Conservation (phyloP, 2,888 invertebrate species). For the Stramonita haemastoma region DNA sequence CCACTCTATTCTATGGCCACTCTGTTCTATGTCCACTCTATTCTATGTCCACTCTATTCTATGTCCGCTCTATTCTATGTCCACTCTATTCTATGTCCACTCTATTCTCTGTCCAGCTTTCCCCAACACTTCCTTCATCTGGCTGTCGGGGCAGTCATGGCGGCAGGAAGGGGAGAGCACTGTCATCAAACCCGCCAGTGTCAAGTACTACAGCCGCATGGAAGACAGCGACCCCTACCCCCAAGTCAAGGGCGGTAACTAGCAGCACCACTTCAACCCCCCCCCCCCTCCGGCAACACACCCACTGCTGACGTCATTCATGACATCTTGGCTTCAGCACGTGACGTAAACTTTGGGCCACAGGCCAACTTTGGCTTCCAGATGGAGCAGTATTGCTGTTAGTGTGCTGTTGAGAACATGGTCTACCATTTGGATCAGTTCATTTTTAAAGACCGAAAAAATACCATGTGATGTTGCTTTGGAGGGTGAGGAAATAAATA, state of each 20-base stretch:
- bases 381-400: too few species aligned
- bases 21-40: too few species aligned
- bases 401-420: neutral
- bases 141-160: constrained; percentile 53
- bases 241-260: constrained; percentile 45
- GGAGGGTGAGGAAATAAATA: too few species aligned
- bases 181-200: constrained; percentile 64
- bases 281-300: neutral
- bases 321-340: neutral
- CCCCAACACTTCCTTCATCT: constrained; percentile 63
- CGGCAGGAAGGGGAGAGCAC: constrained; percentile 60
- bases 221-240: constrained; percentile 53
- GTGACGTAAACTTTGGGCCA: neutral
- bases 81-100: neutral
- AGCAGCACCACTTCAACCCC: neutral
- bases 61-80: too few species aligned
- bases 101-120: constrained; percentile 55
- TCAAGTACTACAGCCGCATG: constrained; percentile 77
- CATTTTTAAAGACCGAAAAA: too few species aligned
- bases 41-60: too few species aligned
- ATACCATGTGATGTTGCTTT: too few species aligned
- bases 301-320: neutral
- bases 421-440: neutral
- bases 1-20: too few species aligned
- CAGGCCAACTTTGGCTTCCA: too few species aligned